Evolutionary conservation across 2,113 vertebrate species (phyloP).

Genomic region (Miniopterus natalensis): DNA sequence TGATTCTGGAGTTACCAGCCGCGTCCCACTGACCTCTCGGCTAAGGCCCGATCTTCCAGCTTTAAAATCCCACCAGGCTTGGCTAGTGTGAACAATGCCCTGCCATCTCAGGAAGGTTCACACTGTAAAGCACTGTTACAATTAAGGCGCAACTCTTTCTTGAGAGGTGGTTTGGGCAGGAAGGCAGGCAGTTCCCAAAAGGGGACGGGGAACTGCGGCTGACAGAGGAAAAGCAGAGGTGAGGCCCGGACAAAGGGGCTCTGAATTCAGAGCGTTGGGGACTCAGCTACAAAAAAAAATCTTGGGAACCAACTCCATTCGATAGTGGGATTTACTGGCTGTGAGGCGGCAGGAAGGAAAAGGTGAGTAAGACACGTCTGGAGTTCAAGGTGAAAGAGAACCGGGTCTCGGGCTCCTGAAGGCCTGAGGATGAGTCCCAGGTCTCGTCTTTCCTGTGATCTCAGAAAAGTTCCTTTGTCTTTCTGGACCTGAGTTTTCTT

Average conservation of each 20-base stretch:
- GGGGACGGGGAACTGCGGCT: background rate
- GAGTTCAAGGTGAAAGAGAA: background rate
- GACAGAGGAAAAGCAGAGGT: background rate
- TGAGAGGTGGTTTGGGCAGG: background rate
- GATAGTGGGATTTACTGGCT: background rate
- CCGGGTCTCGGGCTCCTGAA: background rate
- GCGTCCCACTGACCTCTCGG: background rate
- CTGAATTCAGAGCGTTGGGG: background rate
- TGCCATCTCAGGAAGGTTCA: background rate
- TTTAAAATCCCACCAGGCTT: conserved; percentile 27
- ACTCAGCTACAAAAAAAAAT: background rate
- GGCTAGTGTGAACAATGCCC: background rate
- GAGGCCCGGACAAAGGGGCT: background rate
- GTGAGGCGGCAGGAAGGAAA: background rate
- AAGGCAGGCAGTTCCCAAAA: background rate
- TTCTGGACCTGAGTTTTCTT: background rate
- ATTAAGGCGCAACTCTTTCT: background rate
- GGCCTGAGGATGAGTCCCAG: background rate
- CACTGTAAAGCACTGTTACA: background rate
- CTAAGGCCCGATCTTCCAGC: background rate
- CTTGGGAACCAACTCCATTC: background rate
- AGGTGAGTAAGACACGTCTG: background rate
- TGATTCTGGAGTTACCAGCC: background rate
- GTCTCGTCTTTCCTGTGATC: background rate
- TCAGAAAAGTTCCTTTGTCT: background rate